phyloP scores from a whole-genome alignment of 2,888 invertebrate species.

The Aradus depressus region DNA sequence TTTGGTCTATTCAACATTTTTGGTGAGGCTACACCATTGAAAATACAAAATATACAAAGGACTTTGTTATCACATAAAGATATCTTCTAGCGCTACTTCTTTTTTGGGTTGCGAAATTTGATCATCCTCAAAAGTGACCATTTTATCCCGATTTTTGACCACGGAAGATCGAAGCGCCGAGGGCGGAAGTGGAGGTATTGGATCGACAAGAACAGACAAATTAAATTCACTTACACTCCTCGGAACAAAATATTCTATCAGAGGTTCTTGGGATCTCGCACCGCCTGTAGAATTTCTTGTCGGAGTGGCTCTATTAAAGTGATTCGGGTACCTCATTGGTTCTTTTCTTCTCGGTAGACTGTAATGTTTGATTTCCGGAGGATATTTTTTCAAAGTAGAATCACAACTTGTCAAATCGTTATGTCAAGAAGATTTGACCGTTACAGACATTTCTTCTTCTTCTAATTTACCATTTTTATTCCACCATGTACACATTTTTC shows the following conservation, averaged over 20 bases:
- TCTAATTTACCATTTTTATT: slow-evolving; percentile 34
- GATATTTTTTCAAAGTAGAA: slow-evolving; percentile 24
- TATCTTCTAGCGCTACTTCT: slow-evolving; percentile 49
- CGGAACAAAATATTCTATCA: slow-evolving; percentile 73
- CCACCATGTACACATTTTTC: slow-evolving; percentile 39
- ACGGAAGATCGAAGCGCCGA: slow-evolving; percentile 35
- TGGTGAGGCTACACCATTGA: no score
- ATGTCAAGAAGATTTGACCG: slow-evolving; percentile 44
- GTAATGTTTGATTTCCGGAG: slow-evolving; percentile 28
- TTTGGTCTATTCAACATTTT: no score
- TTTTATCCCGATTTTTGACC: slow-evolving; percentile 50
- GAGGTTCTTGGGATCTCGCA: slow-evolving; percentile 33
- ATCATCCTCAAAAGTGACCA: slow-evolving; percentile 74
- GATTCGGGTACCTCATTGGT: slow-evolving; percentile 24
- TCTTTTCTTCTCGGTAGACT: slow-evolving; percentile 27
- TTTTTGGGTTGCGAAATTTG: slow-evolving; percentile 35
- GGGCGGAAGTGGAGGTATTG: slow-evolving; percentile 33
- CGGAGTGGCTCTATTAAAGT: slow-evolving; percentile 27
- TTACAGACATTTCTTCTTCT: slow-evolving; percentile 42
- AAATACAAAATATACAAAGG: no score
- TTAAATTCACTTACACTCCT: slow-evolving; percentile 75
- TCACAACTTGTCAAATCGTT: slow-evolving; percentile 40
- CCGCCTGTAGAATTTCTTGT: slow-evolving; percentile 35
- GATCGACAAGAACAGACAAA: slow-evolving; percentile 50
- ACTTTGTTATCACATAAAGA: slow-evolving; percentile 85